These are phyloP conservation scores for Lacanobia wlatinum DNA, from an alignment of 2,888 invertebrate genomes.

Conservation along the genomic window DNA sequence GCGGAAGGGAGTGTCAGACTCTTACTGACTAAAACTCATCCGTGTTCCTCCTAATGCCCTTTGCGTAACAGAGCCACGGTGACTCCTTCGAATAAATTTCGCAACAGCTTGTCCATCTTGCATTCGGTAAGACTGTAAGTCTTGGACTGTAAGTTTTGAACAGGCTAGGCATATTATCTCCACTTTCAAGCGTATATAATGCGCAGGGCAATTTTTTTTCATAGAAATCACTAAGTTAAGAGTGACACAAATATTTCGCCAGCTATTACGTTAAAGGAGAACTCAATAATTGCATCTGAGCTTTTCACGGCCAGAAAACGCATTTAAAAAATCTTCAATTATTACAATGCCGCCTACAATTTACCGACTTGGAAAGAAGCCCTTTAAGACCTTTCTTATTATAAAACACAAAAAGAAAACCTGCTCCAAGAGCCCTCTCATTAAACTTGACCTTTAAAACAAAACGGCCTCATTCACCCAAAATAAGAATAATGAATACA, in stretches of 20 bases:
- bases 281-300: neutral
- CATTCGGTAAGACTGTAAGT: too few relatives aligned
- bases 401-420: slow-evolving; percentile 6
- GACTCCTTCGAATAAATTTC: too few relatives aligned
- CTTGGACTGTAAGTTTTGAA: too few relatives aligned
- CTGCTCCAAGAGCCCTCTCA: neutral
- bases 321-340: neutral
- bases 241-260: neutral
- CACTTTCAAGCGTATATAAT: too few relatives aligned
- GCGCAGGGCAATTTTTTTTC: too few relatives aligned
- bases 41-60: too few relatives aligned
- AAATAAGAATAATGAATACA: slow-evolving; percentile 1
- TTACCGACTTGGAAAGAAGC: neutral
- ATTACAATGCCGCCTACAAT: neutral
- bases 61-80: too few relatives aligned
- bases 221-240: neutral
- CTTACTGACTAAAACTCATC: too few relatives aligned
- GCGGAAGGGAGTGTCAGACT: too few relatives aligned
- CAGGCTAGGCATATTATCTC: too few relatives aligned
- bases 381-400: neutral
- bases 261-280: neutral
- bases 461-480: slow-evolving; percentile 7
- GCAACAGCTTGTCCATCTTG: too few relatives aligned
- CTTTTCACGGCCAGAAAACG: neutral
- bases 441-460: slow-evolving; percentile 38